Conservation (phyloP, 2,113 vertebrate species). For the Noturus placidus region DNA sequence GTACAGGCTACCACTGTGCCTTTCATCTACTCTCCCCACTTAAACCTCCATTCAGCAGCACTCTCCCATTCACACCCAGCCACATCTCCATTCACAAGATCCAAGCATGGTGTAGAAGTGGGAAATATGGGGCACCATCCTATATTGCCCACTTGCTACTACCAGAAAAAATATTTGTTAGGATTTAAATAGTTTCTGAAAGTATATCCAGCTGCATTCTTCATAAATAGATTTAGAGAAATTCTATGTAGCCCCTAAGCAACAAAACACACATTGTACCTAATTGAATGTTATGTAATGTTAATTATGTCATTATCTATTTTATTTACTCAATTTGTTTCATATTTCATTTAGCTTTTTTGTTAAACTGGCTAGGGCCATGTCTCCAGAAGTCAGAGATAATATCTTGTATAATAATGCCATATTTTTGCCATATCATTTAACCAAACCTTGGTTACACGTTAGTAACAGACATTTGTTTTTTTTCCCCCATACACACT, state of each 20-base stretch:
- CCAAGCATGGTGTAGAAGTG: not conserved
- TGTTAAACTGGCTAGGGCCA: not conserved
- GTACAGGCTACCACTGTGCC: not conserved
- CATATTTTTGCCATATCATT: not conserved
- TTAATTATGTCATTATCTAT: not conserved
- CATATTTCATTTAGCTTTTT: not conserved
- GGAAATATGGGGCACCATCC: not conserved
- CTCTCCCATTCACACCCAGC: slow-evolving; percentile 4
- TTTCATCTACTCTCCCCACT: slow-evolving; percentile 29
- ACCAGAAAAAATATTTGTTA: not conserved
- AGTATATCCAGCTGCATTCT: not conserved
- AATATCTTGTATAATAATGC: not conserved
- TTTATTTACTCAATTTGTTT: not conserved
- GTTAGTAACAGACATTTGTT: not conserved
- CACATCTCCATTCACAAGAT: slow-evolving; percentile 19
- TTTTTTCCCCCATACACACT: not conserved
- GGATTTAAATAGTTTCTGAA: not conserved
- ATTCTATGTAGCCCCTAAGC: not conserved
- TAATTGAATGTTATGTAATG: not conserved
- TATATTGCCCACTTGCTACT: not conserved
- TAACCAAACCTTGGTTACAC: not conserved
- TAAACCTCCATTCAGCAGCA: slow-evolving; percentile 20
- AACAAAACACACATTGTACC: not conserved
- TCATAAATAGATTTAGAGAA: slow-evolving; percentile 2
- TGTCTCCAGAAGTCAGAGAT: not conserved